Conservation (phyloP, 2,797 vertebrate species). For the Loriculus beryllinus region DNA sequence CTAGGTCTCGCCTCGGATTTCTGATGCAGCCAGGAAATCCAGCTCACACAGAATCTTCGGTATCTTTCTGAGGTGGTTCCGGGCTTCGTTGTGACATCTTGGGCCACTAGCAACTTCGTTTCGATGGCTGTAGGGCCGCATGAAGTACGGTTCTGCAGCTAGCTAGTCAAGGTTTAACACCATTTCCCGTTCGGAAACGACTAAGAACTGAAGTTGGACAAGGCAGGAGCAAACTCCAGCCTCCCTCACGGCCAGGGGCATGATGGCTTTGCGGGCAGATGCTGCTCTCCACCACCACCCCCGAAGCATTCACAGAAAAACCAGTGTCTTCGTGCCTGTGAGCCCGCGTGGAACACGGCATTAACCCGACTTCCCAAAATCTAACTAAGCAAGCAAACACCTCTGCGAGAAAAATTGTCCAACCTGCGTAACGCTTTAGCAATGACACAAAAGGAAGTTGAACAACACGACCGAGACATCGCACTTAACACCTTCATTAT, state of each 20-base stretch:
- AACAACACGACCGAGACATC: neutral
- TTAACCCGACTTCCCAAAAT: neutral
- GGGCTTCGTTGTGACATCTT: neutral
- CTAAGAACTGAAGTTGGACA: neutral
- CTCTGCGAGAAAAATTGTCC: neutral
- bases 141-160: neutral
- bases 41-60: neutral
- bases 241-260: neutral
- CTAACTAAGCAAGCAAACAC: neutral
- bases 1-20: neutral
- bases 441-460: constrained; percentile 17
- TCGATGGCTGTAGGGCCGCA: neutral
- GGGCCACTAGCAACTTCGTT: neutral
- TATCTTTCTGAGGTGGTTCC: neutral
- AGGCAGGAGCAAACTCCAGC: neutral
- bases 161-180: neutral
- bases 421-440: neutral
- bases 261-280: neutral
- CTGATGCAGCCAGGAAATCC: neutral
- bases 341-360: neutral
- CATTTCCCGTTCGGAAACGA: neutral
- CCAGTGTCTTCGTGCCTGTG: neutral
- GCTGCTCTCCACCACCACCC: neutral
- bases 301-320: neutral
- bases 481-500: neutral